phyloP scores from a whole-genome alignment of 2,113 vertebrate species.

The Neomonachus schauinslandi region DNA sequence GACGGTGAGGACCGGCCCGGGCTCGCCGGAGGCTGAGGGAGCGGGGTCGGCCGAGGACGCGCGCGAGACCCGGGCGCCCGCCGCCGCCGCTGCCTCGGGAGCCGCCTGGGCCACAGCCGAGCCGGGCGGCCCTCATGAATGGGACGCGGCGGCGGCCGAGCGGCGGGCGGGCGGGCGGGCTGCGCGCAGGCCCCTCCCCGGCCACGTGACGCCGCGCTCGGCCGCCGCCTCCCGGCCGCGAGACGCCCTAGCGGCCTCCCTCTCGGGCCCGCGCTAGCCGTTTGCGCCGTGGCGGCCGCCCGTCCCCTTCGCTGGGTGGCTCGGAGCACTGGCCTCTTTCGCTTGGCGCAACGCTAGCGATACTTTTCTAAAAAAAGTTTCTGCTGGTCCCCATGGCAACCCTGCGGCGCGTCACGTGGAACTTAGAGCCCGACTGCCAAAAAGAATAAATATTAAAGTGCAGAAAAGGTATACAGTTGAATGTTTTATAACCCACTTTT shows the following conservation, averaged over 20 bases:
- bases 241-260: no score
- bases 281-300: accelerated
- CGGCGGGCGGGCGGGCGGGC: background rate
- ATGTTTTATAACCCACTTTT: background rate
- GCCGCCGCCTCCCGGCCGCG: background rate
- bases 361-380: constrained; percentile 5
- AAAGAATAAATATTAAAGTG: background rate
- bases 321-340: accelerated
- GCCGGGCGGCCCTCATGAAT: constrained; percentile 74
- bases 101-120: constrained; percentile 69
- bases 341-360: accelerated
- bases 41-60: background rate
- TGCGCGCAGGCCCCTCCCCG: background rate
- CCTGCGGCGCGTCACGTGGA: background rate
- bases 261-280: accelerated
- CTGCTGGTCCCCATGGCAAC: constrained; percentile 28
- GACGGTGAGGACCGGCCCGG: background rate
- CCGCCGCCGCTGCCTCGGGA: constrained; percentile 56
- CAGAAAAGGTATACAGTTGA: background rate
- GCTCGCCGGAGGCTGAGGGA: background rate
- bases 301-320: accelerated
- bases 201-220: constrained; percentile 15
- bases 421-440: background rate
- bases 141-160: constrained; percentile 50
- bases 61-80: background rate